Evolutionary conservation across 2,888 invertebrate species (phyloP), one percentile per base, ranked within the genome.

Genomic region (Acanthopleura granulata): DNA sequence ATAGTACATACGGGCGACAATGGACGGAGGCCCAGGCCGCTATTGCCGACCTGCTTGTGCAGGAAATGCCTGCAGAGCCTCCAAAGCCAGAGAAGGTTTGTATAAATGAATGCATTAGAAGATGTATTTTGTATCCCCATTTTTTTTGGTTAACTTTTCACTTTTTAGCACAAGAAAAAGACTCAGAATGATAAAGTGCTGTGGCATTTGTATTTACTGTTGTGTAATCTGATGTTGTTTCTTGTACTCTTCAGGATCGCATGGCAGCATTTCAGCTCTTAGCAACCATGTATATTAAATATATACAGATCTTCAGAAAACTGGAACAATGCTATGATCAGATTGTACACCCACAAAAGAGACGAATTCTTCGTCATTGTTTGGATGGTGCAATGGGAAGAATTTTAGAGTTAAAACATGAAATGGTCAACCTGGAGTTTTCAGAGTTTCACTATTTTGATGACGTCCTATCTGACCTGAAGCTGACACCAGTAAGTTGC

Each of bases 281-380:
- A 72, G 90, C 91, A 0, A 90, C 89, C 0, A 88, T 97, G 73
- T 96, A 96, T 88, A 92, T 96, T 1, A 94, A 95, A 83, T 98
- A 97, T 87, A 94, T 96, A 9, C 91, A 94, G 30, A 92, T 95
- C 0, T 93, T 95, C 29, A 94, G 95, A 80, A 93, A 93, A 83
- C 89, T 97, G 50, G 94, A 96, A 84, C 92, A 93, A 75, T 95
- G 96, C 77, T 96, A 97, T 84, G 97, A 98, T 85, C 97, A 97
- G 91, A 93, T 97, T 84, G 92, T 97, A 61, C 98, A 98, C 89
- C 97, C 98, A 0, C 98, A 98, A 89, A 98, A 98, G 89, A 92
- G 97, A 49, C 89, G 94, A 72, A 92, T 97, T n/a, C 93, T 97
- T 0, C 93, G 93, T 29, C 88, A 89, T 76, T 88, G 91, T 18